Evolutionary conservation across 2,888 invertebrate species (phyloP), one percentile per base, ranked within the genome.

Genomic region (Nasonovia ribisnigri): DNA sequence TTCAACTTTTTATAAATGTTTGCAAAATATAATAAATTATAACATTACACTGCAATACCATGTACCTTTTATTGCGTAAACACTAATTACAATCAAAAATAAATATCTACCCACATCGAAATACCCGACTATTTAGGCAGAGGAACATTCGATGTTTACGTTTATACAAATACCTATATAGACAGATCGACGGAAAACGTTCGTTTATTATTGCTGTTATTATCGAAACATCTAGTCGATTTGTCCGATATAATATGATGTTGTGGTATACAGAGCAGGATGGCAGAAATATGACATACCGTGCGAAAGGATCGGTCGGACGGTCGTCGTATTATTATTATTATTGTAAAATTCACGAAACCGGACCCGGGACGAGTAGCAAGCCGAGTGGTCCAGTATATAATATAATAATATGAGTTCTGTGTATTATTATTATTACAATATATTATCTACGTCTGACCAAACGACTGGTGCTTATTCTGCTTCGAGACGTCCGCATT

Each of bases 391-490:
- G 0, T n/a, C n/a, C n/a, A 36, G 67, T 67, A 29, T 60, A 48
- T 54, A 20, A 20, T 51, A 51, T 51, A 54, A 54, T 20, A 54
- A 5, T 57, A 26, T 26, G 54, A 24, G 24, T 0, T 6, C 26
- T 57, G 54, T 57, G 26, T 57, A 26, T 57, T 57, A 54, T n/a
- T n/a, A 67, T 77, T 36, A 16, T 67, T 36, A 36, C n/a, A n/a
- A n/a, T 67, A 60, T 67, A 67, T n/a, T n/a, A 77, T 77, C 36
- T 36, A 77, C 67, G 36, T 77, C 77, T 77, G 77, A 77, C 77
- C 77, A 20, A 36, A 20, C 77, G 36, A 36, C 77, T 16, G 77
- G 16, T 77, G 20, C 20, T 54, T 11, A 16, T 13, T n/a, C n/a
- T 67, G 26, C 8, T 57, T 16, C 36, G 77, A 77, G 77, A 77